Conservation (phyloP, 2,797 vertebrate species). For the Pelochelys cantorii region DNA sequence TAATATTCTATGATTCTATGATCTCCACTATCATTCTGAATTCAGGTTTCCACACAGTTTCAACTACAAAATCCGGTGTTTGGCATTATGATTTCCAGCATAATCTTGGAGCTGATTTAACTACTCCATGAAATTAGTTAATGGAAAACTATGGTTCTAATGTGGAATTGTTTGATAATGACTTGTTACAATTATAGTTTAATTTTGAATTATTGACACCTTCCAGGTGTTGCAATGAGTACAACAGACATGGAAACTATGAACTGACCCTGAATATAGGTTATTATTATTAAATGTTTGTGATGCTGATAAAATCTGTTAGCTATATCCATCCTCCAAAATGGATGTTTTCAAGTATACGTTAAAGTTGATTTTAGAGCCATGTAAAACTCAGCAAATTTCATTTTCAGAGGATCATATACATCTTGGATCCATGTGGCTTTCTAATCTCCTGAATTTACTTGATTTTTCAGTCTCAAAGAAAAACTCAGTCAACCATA, state of each 20-base stretch:
- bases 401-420: neutral
- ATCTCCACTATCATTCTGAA: neutral
- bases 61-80: neutral
- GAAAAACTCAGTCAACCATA: neutral
- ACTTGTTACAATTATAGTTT: neutral
- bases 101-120: neutral
- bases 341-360: neutral
- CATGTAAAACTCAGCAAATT: neutral
- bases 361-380: neutral
- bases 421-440: fast-evolving
- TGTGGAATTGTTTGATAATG: neutral
- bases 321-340: neutral
- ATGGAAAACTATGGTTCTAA: neutral
- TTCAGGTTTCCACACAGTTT: neutral
- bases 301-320: neutral
- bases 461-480: slow-evolving; percentile 29
- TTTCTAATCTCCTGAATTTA: neutral
- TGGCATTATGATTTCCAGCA: neutral
- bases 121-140: neutral
- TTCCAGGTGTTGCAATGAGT: neutral
- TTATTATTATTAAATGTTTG: neutral
- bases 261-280: neutral
- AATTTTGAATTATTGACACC: neutral
- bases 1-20: no score
- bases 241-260: neutral